phyloP scores from a whole-genome alignment of 1,140 invertebrate species.

The Callitettix versicolor region DNA sequence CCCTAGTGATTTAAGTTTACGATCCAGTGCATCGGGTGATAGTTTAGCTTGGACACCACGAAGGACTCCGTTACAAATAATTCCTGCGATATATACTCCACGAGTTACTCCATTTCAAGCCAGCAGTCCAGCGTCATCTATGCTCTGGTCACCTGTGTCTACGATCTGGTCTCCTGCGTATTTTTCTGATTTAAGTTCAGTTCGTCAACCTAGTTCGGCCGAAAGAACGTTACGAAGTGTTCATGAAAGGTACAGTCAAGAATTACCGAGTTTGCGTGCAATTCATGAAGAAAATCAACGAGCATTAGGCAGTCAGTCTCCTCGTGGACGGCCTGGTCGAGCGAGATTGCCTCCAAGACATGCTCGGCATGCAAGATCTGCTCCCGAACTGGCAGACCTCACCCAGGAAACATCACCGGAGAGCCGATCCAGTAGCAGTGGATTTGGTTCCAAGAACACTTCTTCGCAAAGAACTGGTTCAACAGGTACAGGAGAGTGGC shows the following conservation, averaged over 20 bases:
- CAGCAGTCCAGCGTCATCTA: slow-evolving; percentile 51
- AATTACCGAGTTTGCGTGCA: slow-evolving; percentile 57
- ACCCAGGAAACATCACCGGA: slow-evolving; percentile 67
- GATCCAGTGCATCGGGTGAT: slow-evolving; percentile 51
- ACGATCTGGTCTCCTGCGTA: slow-evolving; percentile 52
- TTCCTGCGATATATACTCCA: slow-evolving; percentile 35
- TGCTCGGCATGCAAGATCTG: slow-evolving; percentile 49
- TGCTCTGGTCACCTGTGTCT: slow-evolving; percentile 30
- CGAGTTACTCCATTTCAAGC: slow-evolving; percentile 46
- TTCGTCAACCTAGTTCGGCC: slow-evolving; percentile 64
- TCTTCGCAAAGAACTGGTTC: slow-evolving; percentile 66
- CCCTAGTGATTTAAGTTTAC: slow-evolving; percentile 54
- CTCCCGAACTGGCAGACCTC: slow-evolving; percentile 46
- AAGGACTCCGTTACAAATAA: slow-evolving; percentile 32
- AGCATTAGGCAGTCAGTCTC: slow-evolving; percentile 17
- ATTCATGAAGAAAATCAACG: slow-evolving; percentile 54
- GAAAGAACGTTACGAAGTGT: slow-evolving; percentile 59
- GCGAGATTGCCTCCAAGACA: slow-evolving; percentile 47
- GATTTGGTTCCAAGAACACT: slow-evolving; percentile 87
- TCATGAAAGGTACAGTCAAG: slow-evolving; percentile 57
- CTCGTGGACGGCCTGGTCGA: slow-evolving; percentile 19
- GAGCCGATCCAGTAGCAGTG: slow-evolving; percentile 74
- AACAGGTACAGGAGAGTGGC: slow-evolving; percentile 56
- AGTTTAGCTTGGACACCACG: slow-evolving; percentile 28
- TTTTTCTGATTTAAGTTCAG: slow-evolving; percentile 75